phyloP scores from a whole-genome alignment of 2,113 vertebrate species.

The Daubentonia madagascariensis region DNA sequence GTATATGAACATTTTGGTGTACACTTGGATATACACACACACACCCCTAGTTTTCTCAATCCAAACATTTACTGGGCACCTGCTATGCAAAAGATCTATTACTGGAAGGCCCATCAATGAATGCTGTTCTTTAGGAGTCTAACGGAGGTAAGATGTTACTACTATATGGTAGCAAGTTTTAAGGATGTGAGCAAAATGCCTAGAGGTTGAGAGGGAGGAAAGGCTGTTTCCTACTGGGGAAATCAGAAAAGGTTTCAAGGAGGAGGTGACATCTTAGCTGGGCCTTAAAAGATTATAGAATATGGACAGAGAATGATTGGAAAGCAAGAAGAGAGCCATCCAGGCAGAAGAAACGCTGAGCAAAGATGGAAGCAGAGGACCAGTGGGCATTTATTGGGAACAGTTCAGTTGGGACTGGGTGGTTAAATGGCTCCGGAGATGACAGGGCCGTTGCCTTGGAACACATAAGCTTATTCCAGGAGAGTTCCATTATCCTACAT shows the following conservation, averaged over 20 bases:
- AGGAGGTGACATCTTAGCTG: not conserved
- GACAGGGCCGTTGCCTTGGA: not conserved
- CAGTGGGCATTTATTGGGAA: not conserved
- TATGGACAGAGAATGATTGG: not conserved
- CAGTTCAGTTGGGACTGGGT: accelerated
- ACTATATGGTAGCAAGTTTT: not conserved
- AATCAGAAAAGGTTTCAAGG: not conserved
- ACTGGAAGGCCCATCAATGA: not conserved
- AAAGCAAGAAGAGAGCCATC: not conserved
- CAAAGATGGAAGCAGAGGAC: not conserved
- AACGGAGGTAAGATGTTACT: not conserved
- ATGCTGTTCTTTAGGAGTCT: not conserved
- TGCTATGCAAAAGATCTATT: not conserved
- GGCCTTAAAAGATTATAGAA: not conserved
- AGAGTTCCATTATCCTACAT: not conserved
- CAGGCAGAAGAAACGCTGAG: not conserved
- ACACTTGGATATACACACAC: not conserved
- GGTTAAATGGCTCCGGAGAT: not conserved
- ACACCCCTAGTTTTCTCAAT: not conserved
- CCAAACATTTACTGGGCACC: not conserved
- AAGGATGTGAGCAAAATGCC: not conserved
- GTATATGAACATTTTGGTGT: not conserved
- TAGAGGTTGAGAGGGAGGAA: not conserved
- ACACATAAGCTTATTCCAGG: not conserved
- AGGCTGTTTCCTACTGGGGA: not conserved